These are phyloP conservation scores for Pholis gunnellus DNA, from an alignment of 2,113 vertebrate genomes.

Conservation along the genomic window DNA sequence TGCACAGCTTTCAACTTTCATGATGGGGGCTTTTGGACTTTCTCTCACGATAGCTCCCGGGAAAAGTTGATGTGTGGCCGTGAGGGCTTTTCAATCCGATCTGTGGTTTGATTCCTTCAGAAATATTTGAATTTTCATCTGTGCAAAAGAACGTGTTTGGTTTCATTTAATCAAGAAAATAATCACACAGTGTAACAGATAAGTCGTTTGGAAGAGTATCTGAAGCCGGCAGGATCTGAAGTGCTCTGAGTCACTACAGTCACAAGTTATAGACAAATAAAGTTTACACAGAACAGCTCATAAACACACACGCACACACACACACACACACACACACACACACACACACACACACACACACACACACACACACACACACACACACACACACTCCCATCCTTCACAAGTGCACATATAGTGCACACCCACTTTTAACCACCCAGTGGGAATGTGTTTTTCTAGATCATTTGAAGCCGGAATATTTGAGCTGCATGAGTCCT, in stretches of 20 bases:
- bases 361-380: slow-evolving; percentile 16
- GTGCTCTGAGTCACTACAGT: slow-evolving; percentile 38
- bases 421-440: slow-evolving; percentile 77
- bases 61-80: slow-evolving; percentile 29
- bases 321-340: slow-evolving; percentile 25
- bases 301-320: slow-evolving; percentile 46
- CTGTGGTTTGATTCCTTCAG: slow-evolving; percentile 44
- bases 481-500: slow-evolving; percentile 82
- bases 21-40: slow-evolving; percentile 77
- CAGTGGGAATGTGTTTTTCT: slow-evolving; percentile 84
- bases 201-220: slow-evolving; percentile 49
- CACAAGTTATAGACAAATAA: slow-evolving; percentile 69
- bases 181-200: slow-evolving; percentile 54
- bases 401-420: slow-evolving; percentile 49
- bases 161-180: slow-evolving; percentile 60
- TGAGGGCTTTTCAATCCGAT: slow-evolving; percentile 50
- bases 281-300: slow-evolving; percentile 60
- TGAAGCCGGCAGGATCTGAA: slow-evolving; percentile 43
- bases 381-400: slow-evolving; percentile 38
- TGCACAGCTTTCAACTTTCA: slow-evolving; percentile 75
- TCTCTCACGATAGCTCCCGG: slow-evolving; percentile 66
- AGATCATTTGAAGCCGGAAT: slow-evolving; percentile 85
- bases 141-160: slow-evolving; percentile 51
- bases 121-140: slow-evolving; percentile 56
- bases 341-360: slow-evolving; percentile 40